Percentiles rank a stretch among this genome's conserved stretches.
Evolutionary conservation across 2,797 vertebrate species (phyloP).

Genomic region (Sylvia borin): DNA sequence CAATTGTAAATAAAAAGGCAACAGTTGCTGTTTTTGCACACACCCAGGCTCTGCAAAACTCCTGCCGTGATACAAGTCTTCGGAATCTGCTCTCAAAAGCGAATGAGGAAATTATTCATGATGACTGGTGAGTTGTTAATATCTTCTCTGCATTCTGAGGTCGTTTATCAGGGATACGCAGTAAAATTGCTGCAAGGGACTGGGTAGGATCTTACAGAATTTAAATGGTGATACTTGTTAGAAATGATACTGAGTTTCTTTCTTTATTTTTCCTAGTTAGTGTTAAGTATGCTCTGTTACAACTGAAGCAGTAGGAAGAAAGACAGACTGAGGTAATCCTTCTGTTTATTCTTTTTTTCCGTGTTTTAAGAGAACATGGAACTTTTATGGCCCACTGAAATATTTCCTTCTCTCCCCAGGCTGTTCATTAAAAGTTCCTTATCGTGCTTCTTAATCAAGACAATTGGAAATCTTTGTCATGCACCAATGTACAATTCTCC

Average conservation of each 20-base stretch:
- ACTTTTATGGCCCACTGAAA: no score
- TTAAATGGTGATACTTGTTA: fast-evolving
- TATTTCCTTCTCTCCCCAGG: background rate
- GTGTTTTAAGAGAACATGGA: background rate
- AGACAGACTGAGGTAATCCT: fast-evolving
- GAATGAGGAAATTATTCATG: background rate
- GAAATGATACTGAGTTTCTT: background rate
- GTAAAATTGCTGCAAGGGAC: background rate
- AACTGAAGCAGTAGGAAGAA: background rate
- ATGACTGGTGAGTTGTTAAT: background rate
- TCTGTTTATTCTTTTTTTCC: background rate
- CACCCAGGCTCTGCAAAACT: background rate
- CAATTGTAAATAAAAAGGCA: background rate
- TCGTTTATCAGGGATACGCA: fast-evolving
- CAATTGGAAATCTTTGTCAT: background rate
- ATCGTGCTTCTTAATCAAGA: background rate
- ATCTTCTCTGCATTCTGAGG: background rate
- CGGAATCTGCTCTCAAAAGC: background rate
- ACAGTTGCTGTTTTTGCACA: background rate
- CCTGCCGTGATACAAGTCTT: fast-evolving
- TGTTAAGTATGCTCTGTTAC: background rate
- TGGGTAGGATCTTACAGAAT: background rate
- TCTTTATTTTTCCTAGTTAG: fast-evolving
- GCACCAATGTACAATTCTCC: fast-evolving
- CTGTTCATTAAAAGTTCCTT: background rate